These are phyloP conservation scores for Charanyca ferruginea DNA, from an alignment of 2,888 invertebrate species.

Conservation along the genomic window DNA sequence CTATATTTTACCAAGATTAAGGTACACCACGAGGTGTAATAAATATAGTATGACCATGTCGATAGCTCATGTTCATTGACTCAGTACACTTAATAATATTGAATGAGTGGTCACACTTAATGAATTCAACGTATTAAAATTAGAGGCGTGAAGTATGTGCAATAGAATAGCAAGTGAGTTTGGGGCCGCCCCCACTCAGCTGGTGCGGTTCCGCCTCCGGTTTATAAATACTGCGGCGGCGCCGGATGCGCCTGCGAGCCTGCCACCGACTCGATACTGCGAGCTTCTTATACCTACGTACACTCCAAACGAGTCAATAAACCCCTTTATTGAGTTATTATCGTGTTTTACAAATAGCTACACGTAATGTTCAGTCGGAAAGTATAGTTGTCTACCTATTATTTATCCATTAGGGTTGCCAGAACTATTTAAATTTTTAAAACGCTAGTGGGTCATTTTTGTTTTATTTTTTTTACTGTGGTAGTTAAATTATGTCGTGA, in stretches of 20 bases:
- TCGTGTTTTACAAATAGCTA: constrained; percentile 77
- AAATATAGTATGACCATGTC: constrained; percentile 24
- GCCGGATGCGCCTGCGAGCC: constrained; percentile 83
- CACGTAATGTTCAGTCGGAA: constrained; percentile 62
- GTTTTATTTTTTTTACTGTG: not conserved
- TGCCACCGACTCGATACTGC: constrained; percentile 68
- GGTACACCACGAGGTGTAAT: constrained; percentile 37
- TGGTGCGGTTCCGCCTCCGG: constrained; percentile 83
- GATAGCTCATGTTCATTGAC: constrained; percentile 13
- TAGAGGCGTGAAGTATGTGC: constrained; percentile 70
- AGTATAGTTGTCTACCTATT: constrained; percentile 51
- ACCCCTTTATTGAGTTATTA: constrained; percentile 80
- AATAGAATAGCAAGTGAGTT: constrained; percentile 63
- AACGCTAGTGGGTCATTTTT: not conserved
- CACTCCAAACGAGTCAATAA: constrained; percentile 73
- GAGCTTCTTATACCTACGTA: constrained; percentile 68
- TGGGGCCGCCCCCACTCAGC: constrained; percentile 77
- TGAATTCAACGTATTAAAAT: constrained; percentile 70
- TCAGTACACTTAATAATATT: constrained; percentile 22
- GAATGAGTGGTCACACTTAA: constrained; percentile 66
- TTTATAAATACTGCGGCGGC: constrained; percentile 87
- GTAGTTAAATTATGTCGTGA: not conserved
- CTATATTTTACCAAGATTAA: constrained; percentile 39
- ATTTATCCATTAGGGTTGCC: constrained; percentile 57
- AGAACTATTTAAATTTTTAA: not conserved